Percentiles rank a stretch among this genome's conserved stretches.
Evolutionary conservation across 2,797 vertebrate genomes (phyloP).

Genomic region (Fringilla coelebs): DNA sequence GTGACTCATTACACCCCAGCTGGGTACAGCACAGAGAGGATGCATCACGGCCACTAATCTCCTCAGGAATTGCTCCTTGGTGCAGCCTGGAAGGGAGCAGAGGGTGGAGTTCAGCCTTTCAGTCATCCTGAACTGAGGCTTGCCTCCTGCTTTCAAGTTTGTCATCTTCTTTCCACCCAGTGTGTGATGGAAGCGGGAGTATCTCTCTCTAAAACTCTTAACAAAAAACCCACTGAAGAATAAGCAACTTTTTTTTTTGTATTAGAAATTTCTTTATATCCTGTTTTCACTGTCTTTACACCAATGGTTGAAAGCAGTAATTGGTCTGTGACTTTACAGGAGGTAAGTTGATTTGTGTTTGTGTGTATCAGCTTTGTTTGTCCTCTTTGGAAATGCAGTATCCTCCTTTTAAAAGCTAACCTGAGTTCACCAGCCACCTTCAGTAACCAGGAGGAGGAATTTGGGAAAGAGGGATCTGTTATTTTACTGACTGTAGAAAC

Average conservation of each 20-base stretch:
- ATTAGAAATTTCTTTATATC: conserved; percentile 69
- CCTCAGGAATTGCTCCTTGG: conserved; percentile 1
- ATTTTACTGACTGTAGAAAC: neutral
- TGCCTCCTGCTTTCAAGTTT: conserved; percentile 28
- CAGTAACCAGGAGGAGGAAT: neutral
- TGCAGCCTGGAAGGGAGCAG: conserved; percentile 1
- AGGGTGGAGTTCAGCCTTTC: conserved; percentile 57
- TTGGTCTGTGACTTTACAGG: conserved; percentile 75
- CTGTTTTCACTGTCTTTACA: conserved; percentile 74
- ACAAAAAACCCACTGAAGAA: neutral
- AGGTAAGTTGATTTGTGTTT: conserved; percentile 80
- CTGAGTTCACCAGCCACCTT: neutral
- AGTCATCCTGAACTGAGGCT: conserved; percentile 41
- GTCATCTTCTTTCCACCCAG: neutral
- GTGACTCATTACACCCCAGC: neutral
- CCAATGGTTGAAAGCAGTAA: conserved; percentile 79
- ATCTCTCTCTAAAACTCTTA: neutral
- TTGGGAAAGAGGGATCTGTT: neutral
- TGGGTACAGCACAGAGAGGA: conserved; percentile 15
- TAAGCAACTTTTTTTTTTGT: conserved; percentile 32
- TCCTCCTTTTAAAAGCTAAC: conserved; percentile 71
- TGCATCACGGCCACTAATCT: neutral
- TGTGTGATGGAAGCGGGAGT: conserved; percentile 8
- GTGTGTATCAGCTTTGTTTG: conserved; percentile 55
- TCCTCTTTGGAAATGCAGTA: conserved; percentile 74